Evolutionary conservation across 92 coral and sea anemone species (phyloP), one percentile per base, ranked within the genome.

Genomic region (Scolanthus callimorphus): DNA sequence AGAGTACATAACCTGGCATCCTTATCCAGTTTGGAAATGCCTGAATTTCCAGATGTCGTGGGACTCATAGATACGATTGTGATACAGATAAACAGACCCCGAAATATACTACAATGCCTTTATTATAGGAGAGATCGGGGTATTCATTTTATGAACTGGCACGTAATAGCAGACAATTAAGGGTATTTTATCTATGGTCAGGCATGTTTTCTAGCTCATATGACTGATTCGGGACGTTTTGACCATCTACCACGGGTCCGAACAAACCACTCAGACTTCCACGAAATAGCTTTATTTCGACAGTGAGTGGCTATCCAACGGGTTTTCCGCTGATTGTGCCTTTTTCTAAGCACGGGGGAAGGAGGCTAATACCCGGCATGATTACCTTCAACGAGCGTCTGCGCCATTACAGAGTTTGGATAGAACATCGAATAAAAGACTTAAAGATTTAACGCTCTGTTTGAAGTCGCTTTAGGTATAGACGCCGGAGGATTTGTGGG

Each of bases 81-180:
- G 29, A 69, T 69, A 20, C 65, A 59, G 12, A 69, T 69, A 31
- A 69, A 69, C 37, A 23, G 65, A 65, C 57, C 34, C 53, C 54
- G 73, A 8, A 54, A 55, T 23, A n/a, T 67, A n/a, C n/a, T n/a
- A n/a, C n/a, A 67, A 41, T 39, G 73, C 29, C 66, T 69, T 31
- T 69, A 69, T 51, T 69, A 57, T 51, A 47, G 76, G 30, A 47
- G 76, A 39, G 66, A 69, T 51, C 59, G 66, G 21, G 66, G 65
- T 10, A 57, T 9, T 31, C 76, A 57, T 58, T 69, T 69, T 45
- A 43, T 69, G 10, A 69, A 69, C 44, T 69, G 66, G 67, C 66
- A 69, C 6, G 76, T 69, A 21, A 41, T 69, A 11, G 60, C 45
- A 4, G 74, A 67, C 41, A 38, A 55, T 17, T 22, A 20, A 15